Percentiles rank a stretch among this genome's conserved stretches.
Conservation (phyloP, 1,140 invertebrate species). For the Subanguina moxae region DNA sequence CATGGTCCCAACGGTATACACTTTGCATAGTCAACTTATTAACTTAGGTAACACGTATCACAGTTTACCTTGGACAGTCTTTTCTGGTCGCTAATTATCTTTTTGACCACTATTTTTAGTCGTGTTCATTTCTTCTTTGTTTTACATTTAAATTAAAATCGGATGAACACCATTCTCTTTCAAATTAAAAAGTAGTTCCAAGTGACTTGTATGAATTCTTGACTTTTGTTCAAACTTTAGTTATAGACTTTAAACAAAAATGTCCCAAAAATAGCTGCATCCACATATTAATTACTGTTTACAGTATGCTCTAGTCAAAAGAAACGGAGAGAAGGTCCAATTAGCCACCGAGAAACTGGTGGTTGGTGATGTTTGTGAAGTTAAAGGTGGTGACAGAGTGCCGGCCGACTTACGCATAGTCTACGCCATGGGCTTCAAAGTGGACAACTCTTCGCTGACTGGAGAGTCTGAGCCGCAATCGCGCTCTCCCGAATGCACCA, state of each 20-base stretch:
- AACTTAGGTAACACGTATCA: not conserved
- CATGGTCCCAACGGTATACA: slow-evolving; percentile 63
- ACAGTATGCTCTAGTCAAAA: slow-evolving; percentile 50
- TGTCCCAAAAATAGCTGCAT: no score
- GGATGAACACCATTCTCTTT: no score
- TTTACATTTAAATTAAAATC: no score
- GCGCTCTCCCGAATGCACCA: slow-evolving; percentile 59
- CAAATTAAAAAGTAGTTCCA: no score
- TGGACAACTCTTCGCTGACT: slow-evolving; percentile 61
- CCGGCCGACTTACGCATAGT: slow-evolving; percentile 79
- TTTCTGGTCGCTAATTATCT: no score
- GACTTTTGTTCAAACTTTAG: no score
- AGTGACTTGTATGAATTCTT: no score
- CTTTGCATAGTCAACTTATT: not conserved
- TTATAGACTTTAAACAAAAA: no score
- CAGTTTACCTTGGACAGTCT: not conserved
- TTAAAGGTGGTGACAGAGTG: slow-evolving; percentile 75
- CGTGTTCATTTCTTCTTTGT: no score
- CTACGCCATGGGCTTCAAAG: slow-evolving; percentile 69
- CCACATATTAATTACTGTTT: no score
- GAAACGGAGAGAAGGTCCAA: slow-evolving; percentile 56
- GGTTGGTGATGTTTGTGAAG: slow-evolving; percentile 76
- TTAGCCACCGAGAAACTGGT: slow-evolving; percentile 68
- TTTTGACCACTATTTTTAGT: no score
- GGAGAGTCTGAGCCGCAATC: slow-evolving; percentile 61